Base-by-base conservation (phyloP, 2,113 vertebrate species). In the Nesoenas mayeri region DNA sequence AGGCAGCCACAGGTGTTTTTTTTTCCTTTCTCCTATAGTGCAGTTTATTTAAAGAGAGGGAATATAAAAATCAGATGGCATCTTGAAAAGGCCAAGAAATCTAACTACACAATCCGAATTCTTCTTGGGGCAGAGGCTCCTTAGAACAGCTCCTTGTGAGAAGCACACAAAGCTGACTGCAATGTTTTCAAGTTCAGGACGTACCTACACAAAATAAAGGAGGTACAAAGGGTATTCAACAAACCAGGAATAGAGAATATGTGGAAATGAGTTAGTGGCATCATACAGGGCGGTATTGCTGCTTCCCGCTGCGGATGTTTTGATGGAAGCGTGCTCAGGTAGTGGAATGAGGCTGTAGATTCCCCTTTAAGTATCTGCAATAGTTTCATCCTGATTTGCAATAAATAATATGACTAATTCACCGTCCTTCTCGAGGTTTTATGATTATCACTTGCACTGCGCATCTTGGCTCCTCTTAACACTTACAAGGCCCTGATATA, bases 401-500 rank as follows among this genome's bases (percentile, higher is more conserved):
- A 73, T 94, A 93, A 95, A 89, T 88, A 85, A 87, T 69, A 40
- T 42, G 64, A 85, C 70, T 91, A 89, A 89, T 91, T 8, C 26
- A 26, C 5, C 4, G 62, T 93, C 42, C 71, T 61, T 54, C 78
- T 91, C 32, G 58, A 50, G 85, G 62, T 71, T 94, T 93, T 89
- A 73, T 50, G 40, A 88, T 93, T 95, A 93, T 77, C 81, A 50
- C 66, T 95, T 77, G 25, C 56, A 8, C 58, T 31, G 54, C 58
- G 60, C 74, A 60, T 95, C 67, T 73, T 89, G 64, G 62, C 81
- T 85, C 82, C 85, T 94, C 89, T 94, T 89, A 93, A 58, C 67
- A 62, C 84, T 95, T 94, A 65, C 19, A 56, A 88, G 67, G 47
- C 71, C 75, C 79, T 96, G 91, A 93, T 95, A 91, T 85, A 93